These are phyloP conservation scores for Aphidius ervi DNA, from an alignment of 1,140 invertebrate genomes.

Conservation along the genomic window DNA sequence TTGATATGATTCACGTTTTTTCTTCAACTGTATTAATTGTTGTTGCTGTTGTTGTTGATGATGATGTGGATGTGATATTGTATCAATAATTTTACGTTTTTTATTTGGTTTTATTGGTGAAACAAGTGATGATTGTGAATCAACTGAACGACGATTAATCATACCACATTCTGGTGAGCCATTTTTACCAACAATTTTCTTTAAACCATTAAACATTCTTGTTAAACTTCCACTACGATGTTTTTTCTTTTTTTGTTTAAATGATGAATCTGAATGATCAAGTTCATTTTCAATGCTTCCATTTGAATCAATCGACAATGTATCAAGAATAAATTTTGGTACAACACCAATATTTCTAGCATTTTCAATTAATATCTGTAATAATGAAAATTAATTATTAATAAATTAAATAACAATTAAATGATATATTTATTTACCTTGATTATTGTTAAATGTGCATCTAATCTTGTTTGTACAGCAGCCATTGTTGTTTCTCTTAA, in stretches of 20 bases:
- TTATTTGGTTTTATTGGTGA: conserved; percentile 58
- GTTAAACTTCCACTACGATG: conserved; percentile 69
- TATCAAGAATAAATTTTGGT: conserved; percentile 56
- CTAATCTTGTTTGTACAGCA: conserved; percentile 58
- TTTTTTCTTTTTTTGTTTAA: conserved; percentile 64
- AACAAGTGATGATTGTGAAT: conserved; percentile 39
- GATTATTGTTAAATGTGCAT: conserved; percentile 61
- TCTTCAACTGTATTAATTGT: conserved; percentile 46
- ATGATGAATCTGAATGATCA: conserved; percentile 43
- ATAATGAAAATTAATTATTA: conserved; percentile 34
- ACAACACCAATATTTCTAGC: conserved; percentile 68
- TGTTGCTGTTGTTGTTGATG: conserved; percentile 33
- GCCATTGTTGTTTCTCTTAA: conserved; percentile 58
- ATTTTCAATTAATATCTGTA: conserved; percentile 73
- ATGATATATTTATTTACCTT: conserved; percentile 47
- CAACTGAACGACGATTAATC: conserved; percentile 23
- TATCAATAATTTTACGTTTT: conserved; percentile 58
- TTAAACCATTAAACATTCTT: conserved; percentile 74
- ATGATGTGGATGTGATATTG: conserved; percentile 37
- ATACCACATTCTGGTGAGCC: conserved; percentile 43
- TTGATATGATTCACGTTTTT: conserved; percentile 45
- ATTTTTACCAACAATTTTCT: conserved; percentile 66
- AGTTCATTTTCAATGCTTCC: conserved; percentile 53
- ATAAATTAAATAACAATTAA: not conserved
- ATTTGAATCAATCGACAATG: conserved; percentile 50